These are phyloP conservation scores for Turritopsis dohrnii DNA, from an alignment of 30 jellyfish, hydroid and myxozoan genomes.

Conservation along the genomic window DNA sequence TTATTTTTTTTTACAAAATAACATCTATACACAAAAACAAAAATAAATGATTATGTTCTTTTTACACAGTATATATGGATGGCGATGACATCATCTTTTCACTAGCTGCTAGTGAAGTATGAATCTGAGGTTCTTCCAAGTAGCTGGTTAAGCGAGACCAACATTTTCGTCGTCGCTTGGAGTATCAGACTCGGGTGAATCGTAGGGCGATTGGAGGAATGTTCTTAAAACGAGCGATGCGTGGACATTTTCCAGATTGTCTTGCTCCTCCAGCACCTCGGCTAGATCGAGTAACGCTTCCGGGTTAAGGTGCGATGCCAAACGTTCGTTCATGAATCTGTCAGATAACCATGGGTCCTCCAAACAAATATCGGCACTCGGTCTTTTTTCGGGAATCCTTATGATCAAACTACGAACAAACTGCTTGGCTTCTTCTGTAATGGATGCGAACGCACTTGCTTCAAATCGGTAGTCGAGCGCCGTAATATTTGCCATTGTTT, in stretches of 20 bases:
- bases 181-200: conserved; percentile 79
- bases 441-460: conserved; percentile 68
- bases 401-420: conserved; percentile 67
- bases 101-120: no score
- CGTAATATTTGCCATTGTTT: conserved; percentile 88
- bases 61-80: not conserved
- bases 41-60: not conserved
- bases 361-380: conserved; percentile 31
- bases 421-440: conserved; percentile 91
- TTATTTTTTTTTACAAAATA: not conserved
- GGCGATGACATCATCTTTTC: not conserved
- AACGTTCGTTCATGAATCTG: conserved; percentile 33
- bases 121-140: not conserved
- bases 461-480: conserved; percentile 92
- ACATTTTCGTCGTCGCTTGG: conserved; percentile 61
- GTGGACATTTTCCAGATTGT: conserved; percentile 68
- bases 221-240: conserved; percentile 90
- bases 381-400: conserved; percentile 83
- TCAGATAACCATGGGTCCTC: conserved; percentile 39
- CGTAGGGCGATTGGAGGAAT: conserved; percentile 89
- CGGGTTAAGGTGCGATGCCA: conserved; percentile 42
- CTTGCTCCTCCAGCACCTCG: conserved; percentile 84
- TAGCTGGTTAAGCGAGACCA: not conserved
- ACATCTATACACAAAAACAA: not conserved
- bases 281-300: conserved; percentile 61